Evolutionary conservation across 2,888 invertebrate genomes (phyloP).

Genomic region (Cheilosia vulpina): DNA sequence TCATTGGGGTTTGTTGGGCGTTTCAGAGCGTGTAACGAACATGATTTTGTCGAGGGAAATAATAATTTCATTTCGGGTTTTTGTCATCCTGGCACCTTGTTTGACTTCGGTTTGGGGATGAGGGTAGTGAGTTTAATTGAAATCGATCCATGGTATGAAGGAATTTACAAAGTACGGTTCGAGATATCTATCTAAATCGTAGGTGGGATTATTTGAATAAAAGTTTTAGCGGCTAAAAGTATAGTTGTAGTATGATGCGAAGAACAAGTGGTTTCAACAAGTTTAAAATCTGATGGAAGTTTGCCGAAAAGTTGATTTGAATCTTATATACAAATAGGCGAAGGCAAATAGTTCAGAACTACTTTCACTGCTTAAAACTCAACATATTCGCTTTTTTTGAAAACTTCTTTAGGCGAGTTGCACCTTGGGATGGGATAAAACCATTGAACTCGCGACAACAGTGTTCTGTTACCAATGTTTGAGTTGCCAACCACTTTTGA

Average conservation of each 20-base stretch:
- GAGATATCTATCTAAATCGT: not conserved
- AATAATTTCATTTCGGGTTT: constrained; percentile 16
- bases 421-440: too few relatives aligned
- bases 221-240: not conserved
- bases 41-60: constrained; percentile 1
- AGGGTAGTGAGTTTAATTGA: constrained; percentile 39
- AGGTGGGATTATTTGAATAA: not conserved
- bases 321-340: too few relatives aligned
- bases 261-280: too few relatives aligned
- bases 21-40: constrained; percentile 7
- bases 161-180: not conserved
- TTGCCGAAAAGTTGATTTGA: too few relatives aligned
- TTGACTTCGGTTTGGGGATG: not conserved
- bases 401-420: too few relatives aligned
- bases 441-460: too few relatives aligned
- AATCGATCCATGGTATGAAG: not conserved
- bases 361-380: too few relatives aligned
- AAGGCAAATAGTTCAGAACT: too few relatives aligned
- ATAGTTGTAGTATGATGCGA: not conserved
- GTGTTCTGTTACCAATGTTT: too few relatives aligned
- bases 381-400: too few relatives aligned
- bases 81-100: accelerated
- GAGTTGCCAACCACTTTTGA: too few relatives aligned
- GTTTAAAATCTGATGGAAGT: too few relatives aligned
- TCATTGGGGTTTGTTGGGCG: not conserved